These are phyloP conservation scores for Meiosimyza platycephala DNA, from an alignment of 2,888 invertebrate genomes.

Conservation along the genomic window DNA sequence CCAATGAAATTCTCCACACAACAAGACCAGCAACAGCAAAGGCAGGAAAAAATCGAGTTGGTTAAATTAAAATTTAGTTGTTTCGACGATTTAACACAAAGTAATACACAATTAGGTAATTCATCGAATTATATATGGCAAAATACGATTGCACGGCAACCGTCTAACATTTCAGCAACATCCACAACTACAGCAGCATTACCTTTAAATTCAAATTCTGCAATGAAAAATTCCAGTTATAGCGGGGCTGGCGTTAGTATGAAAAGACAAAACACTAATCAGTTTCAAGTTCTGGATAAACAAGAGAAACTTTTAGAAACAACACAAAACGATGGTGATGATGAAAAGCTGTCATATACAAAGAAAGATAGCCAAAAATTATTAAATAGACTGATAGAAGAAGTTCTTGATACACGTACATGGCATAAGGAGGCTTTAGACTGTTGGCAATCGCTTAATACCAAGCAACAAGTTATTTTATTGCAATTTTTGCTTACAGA, in stretches of 20 bases:
- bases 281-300: slow-evolving; percentile 43
- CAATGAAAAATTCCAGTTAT: background rate
- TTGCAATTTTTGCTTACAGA: slow-evolving; percentile 55
- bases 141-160: slow-evolving; percentile 45
- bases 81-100: slow-evolving; percentile 49
- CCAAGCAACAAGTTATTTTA: slow-evolving; percentile 51
- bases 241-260: slow-evolving; percentile 1
- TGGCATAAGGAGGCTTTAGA: slow-evolving; percentile 52
- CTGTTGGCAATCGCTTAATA: slow-evolving; percentile 52
- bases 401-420: slow-evolving; percentile 49
- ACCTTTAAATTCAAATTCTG: background rate
- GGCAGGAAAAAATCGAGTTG: slow-evolving; percentile 54
- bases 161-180: background rate
- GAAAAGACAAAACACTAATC: slow-evolving; percentile 37
- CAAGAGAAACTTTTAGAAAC: slow-evolving; percentile 37
- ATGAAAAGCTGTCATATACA: slow-evolving; percentile 31
- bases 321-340: background rate
- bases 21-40: slow-evolving; percentile 51
- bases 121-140: slow-evolving; percentile 57
- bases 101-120: slow-evolving; percentile 54
- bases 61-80: slow-evolving; percentile 59
- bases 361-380: slow-evolving; percentile 53
- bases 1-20: slow-evolving; percentile 45
- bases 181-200: background rate
- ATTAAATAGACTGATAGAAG: slow-evolving; percentile 54